Conservation (phyloP, 2,797 vertebrate genomes). For the Mus caroli region DNA sequence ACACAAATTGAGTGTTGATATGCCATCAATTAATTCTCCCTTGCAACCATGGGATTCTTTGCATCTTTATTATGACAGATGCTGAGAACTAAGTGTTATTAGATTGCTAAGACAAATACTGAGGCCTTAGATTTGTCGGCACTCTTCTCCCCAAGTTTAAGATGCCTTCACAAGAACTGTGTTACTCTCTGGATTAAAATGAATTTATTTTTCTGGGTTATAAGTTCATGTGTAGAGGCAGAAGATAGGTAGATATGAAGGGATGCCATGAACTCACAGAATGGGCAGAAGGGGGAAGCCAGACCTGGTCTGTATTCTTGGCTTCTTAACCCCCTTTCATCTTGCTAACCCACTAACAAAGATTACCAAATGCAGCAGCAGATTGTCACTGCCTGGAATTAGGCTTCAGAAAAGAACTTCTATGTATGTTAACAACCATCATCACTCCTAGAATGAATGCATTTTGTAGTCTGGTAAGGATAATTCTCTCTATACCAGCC, state of each 20-base stretch:
- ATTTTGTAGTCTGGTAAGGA: neutral
- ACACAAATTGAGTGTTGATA: neutral
- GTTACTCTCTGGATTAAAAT: slow-evolving; percentile 14
- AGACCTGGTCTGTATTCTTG: neutral
- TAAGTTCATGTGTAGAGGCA: slow-evolving; percentile 3
- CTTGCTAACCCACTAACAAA: neutral
- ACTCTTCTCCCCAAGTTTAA: slow-evolving; percentile 52
- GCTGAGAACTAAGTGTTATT: slow-evolving; percentile 54
- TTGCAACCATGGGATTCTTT: neutral
- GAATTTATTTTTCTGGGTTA: neutral
- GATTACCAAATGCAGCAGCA: neutral
- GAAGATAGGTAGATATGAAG: neutral
- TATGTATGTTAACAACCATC: neutral
- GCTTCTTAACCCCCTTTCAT: slow-evolving; percentile 11
- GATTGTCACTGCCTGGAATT: neutral
- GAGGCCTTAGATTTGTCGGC: slow-evolving; percentile 15
- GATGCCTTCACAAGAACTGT: slow-evolving; percentile 24
- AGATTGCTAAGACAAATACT: slow-evolving; percentile 43
- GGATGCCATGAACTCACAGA: neutral
- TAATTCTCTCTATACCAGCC: neutral
- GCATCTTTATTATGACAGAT: slow-evolving; percentile 43
- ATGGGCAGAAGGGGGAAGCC: no score
- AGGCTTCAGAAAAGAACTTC: neutral
- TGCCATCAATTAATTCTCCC: neutral
- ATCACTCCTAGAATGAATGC: neutral